These are phyloP conservation scores for Fragum whitleyi DNA, from an alignment of 2,888 invertebrate genomes.

Conservation along the genomic window DNA sequence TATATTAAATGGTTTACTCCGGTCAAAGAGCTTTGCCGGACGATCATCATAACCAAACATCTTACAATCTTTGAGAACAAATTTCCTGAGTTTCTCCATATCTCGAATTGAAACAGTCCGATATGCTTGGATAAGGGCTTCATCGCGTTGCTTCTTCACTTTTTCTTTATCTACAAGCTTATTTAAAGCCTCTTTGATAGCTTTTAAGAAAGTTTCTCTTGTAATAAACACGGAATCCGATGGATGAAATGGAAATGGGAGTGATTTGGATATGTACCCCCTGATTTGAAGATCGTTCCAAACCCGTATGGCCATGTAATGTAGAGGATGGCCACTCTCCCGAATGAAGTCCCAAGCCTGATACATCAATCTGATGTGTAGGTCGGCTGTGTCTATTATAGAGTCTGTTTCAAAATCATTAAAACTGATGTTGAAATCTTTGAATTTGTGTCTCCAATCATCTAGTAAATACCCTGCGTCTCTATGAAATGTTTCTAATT, in stretches of 20 bases:
- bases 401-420: constrained; percentile 70
- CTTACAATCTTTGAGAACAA: constrained; percentile 68
- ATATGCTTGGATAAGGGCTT: constrained; percentile 71
- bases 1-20: constrained; percentile 19
- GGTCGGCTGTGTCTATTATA: constrained; percentile 48
- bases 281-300: constrained; percentile 75
- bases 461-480: constrained; percentile 64
- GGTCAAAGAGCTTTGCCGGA: constrained; percentile 53
- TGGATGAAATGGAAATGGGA: constrained; percentile 60
- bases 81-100: constrained; percentile 58
- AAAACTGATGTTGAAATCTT: constrained; percentile 61
- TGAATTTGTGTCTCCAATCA: constrained; percentile 49
- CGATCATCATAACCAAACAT: constrained; percentile 73
- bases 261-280: constrained; percentile 68
- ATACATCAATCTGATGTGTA: constrained; percentile 47
- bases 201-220: constrained; percentile 40
- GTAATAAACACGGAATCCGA: constrained; percentile 43
- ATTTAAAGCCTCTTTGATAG: constrained; percentile 45
- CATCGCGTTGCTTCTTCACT: constrained; percentile 64
- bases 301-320: constrained; percentile 59
- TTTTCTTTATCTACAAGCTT: constrained; percentile 34
- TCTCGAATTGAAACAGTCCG: constrained; percentile 56
- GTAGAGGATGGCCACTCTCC: constrained; percentile 65
- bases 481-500: constrained; percentile 68
- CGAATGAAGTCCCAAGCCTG: constrained; percentile 39